These are phyloP conservation scores for Cyclargus thomasi DNA, from an alignment of 1,140 invertebrate species.

Conservation along the genomic window DNA sequence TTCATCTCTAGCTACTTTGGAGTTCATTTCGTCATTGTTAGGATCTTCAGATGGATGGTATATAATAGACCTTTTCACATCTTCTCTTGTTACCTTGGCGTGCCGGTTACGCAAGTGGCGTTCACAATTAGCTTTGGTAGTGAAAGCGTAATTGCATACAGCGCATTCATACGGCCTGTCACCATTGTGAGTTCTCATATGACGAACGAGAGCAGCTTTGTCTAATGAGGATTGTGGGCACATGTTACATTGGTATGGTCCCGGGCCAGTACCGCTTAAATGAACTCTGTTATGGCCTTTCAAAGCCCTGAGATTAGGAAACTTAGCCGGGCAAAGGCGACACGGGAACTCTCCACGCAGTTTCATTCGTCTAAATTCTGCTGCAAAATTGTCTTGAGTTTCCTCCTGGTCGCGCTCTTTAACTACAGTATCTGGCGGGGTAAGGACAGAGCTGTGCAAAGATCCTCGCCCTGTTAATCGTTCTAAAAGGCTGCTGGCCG, in stretches of 20 bases:
- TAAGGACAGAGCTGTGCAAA: conserved; percentile 57
- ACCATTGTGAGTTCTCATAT: conserved; percentile 95
- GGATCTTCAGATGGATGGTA: conserved; percentile 90
- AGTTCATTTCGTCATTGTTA: conserved; percentile 81
- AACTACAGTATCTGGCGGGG: conserved; percentile 52
- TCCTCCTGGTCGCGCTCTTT: conserved; percentile 80
- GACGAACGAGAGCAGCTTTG: conserved; percentile 90
- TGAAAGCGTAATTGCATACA: conserved; percentile 96
- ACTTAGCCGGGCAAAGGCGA: conserved; percentile 87
- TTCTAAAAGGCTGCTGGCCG: conserved; percentile 78
- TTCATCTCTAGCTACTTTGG: conserved; percentile 74
- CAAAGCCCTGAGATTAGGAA: conserved; percentile 90
- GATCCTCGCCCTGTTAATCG: conserved; percentile 68
- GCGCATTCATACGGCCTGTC: conserved; percentile 95
- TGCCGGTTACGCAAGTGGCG: conserved; percentile 93
- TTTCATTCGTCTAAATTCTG: conserved; percentile 90
- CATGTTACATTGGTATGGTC: conserved; percentile 93
- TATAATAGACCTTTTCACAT: conserved; percentile 89
- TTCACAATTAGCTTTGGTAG: conserved; percentile 95
- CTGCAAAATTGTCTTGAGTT: conserved; percentile 85
- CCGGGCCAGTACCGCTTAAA: conserved; percentile 79
- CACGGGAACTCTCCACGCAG: conserved; percentile 91
- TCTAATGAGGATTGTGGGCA: conserved; percentile 92
- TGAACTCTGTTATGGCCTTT: conserved; percentile 92
- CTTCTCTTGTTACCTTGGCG: conserved; percentile 86